Conservation (phyloP, 2,888 invertebrate genomes). For the Apantesis nais region DNA sequence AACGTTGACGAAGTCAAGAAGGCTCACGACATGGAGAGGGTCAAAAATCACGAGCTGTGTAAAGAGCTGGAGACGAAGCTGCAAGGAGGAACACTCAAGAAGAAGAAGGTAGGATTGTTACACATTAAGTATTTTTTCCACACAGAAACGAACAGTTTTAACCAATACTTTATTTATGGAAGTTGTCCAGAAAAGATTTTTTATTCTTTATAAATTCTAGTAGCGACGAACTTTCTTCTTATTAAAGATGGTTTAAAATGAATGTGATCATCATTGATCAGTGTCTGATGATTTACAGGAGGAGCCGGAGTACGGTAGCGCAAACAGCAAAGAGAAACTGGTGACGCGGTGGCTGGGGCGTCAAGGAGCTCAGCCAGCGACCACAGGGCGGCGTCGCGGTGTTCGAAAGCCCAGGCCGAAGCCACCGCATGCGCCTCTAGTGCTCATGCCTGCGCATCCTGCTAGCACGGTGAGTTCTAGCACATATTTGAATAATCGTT, state of each 20-base stretch:
- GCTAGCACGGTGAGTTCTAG: conserved; percentile 73
- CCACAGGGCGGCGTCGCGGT: conserved; percentile 52
- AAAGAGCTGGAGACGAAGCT: conserved; percentile 75
- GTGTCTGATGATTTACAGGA: conserved; percentile 44
- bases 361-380: conserved; percentile 50
- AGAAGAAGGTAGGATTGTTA: conserved; percentile 62
- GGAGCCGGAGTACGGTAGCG: conserved; percentile 72
- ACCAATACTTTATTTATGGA: no score
- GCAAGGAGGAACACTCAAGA: conserved; percentile 66
- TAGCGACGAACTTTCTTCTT: no score
- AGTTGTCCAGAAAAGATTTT: no score
- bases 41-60: conserved; percentile 68
- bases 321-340: conserved; percentile 83
- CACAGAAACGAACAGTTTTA: neutral
- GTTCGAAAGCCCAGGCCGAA: conserved; percentile 65
- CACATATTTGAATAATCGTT: neutral
- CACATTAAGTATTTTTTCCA: neutral
- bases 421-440: conserved; percentile 62
- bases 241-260: neutral
- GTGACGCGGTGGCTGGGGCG: conserved; percentile 86
- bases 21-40: conserved; percentile 57
- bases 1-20: conserved; percentile 73
- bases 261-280: neutral
- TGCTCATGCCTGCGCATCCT: conserved; percentile 76
- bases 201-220: no score